Conservation (phyloP, 2,113 vertebrate genomes). For the Acrocephalus kingi region DNA sequence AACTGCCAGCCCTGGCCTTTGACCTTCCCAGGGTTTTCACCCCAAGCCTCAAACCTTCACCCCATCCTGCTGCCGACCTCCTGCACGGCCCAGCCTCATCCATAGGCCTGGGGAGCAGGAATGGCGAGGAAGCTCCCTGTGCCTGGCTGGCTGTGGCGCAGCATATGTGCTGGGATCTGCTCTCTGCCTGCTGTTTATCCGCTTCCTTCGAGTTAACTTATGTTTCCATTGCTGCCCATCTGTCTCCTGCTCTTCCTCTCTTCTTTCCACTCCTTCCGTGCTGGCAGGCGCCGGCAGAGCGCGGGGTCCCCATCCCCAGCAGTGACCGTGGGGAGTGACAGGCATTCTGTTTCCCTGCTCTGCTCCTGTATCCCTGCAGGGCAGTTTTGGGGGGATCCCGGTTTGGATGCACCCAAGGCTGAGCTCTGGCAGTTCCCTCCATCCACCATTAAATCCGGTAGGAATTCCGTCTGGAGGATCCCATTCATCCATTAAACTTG, state of each 20-base stretch:
- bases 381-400: not conserved
- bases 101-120: fast-evolving
- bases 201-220: conserved; percentile 81
- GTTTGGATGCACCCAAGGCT: not conserved
- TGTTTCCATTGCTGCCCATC: conserved; percentile 78
- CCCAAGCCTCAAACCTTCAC: not conserved
- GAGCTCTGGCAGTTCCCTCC: not conserved
- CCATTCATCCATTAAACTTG: not conserved
- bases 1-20: not conserved
- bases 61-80: fast-evolving
- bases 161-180: conserved; percentile 78
- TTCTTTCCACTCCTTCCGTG: not conserved
- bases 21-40: fast-evolving
- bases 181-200: conserved; percentile 81
- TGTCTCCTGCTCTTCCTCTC: conserved; percentile 51
- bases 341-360: not conserved
- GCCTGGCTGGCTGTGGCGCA: conserved; percentile 52
- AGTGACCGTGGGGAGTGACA: not conserved
- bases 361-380: fast-evolving
- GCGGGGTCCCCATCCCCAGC: fast-evolving
- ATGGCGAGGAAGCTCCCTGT: not conserved
- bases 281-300: not conserved
- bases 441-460: not conserved
- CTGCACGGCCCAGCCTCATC: fast-evolving
- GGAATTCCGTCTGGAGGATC: not conserved